These are phyloP conservation scores for Limnephilus marmoratus DNA, from an alignment of 2,888 invertebrate genomes.

Conservation along the genomic window DNA sequence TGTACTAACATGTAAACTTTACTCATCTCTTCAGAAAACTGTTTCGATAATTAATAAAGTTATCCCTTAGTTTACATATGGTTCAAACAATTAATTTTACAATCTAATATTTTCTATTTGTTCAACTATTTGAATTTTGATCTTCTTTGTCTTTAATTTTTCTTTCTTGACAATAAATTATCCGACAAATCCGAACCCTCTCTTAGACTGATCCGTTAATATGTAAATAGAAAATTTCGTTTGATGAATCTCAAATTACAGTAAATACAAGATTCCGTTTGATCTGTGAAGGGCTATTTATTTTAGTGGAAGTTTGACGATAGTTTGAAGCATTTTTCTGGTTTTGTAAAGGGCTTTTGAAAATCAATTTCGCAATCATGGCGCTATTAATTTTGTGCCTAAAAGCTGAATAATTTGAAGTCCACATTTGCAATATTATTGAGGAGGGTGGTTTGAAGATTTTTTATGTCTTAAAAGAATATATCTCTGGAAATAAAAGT, in stretches of 20 bases:
- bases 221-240: neutral
- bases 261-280: neutral
- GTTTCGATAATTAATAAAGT: neutral
- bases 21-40: neutral
- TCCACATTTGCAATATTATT: too few relatives aligned
- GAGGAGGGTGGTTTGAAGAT: too few relatives aligned
- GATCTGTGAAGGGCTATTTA: neutral
- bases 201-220: neutral
- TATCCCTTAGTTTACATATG: neutral
- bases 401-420: too few relatives aligned
- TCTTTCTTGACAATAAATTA: neutral
- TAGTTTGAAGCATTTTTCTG: neutral
- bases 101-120: neutral
- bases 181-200: neutral
- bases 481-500: too few relatives aligned
- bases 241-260: too few relatives aligned
- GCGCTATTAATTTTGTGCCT: neutral
- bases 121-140: neutral
- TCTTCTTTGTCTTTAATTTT: neutral
- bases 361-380: neutral
- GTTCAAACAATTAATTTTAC: neutral
- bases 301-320: neutral
- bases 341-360: neutral
- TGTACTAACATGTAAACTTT: neutral
- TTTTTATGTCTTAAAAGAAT: too few relatives aligned